Base-by-base conservation (phyloP, 2,113 vertebrate genomes). In the Mugil cephalus region DNA sequence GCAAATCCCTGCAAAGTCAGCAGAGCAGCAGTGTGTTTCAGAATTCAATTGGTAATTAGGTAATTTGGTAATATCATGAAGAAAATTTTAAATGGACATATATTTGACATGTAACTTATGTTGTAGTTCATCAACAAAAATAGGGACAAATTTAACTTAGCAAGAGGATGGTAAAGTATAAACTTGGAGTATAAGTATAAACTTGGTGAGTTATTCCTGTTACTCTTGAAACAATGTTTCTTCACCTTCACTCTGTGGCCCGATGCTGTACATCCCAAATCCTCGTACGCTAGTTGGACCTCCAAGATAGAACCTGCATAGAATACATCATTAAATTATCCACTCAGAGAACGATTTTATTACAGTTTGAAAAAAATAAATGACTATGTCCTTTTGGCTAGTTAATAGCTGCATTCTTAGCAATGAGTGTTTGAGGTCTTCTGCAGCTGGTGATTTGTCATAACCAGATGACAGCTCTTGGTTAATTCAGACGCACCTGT, bases 191-290 rank as follows among this genome's bases (percentile, higher is more conserved):
- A n/a, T n/a, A n/a, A n/a, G n/a, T n/a, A n/a, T n/a, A n/a, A n/a
- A 30, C 24, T 5, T 30, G 24, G 3, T 30, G 5, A 30, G 24
- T 30, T 30, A 30, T 30, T 30, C 24, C 12, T 18, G 18, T 47
- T 1, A 4, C 9, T 10, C 7, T 63, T 24, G 0, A 46, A 18
- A 38, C 18, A 0, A 1, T 18, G 7, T 39, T 19, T 46, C 42
- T 19, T 46, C 42, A 99, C 98, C 97, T 96, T 99, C 97, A 4
- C 96, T 98, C 87, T 99, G 97, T 4, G 98, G 97, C 24, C 98
- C 98, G 1, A 99, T 97, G 86, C 97, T 98, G 93, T 98, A 98
- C 98, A 99, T 99, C 63, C 97, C 97, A 88, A 99, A 99, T 8
- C 98, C 98, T 55, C 97, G 95, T 39, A 99, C 95, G 0, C 96